Conservation (phyloP, 2,888 invertebrate genomes). For the Watsonalla binaria region DNA sequence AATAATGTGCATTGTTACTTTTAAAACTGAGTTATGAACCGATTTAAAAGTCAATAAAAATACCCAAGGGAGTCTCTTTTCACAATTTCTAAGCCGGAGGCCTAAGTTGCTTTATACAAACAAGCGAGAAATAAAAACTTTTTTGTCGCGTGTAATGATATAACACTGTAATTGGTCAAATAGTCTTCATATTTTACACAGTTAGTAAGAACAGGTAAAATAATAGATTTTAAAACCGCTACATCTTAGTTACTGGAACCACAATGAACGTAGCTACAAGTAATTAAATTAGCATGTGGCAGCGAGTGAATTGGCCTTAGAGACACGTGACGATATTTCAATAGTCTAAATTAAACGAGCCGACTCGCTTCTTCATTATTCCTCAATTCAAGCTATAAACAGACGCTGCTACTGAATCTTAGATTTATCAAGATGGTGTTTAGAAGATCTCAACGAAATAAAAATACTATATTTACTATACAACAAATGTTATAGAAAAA, state of each 20-base stretch:
- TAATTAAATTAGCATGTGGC: conserved; percentile 37
- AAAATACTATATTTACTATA: no score
- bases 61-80: no score
- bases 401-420: background rate
- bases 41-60: no score
- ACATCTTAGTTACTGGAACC: background rate
- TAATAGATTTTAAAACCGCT: conserved; percentile 12
- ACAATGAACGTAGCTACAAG: conserved; percentile 21
- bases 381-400: background rate
- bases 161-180: no score
- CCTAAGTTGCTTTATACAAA: no score
- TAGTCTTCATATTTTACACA: background rate
- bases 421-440: background rate
- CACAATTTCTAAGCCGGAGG: no score
- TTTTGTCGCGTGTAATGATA: no score
- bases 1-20: no score
- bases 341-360: conserved; percentile 13
- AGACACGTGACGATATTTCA: conserved; percentile 30
- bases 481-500: no score
- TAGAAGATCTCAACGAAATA: background rate
- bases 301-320: conserved; percentile 23
- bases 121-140: no score
- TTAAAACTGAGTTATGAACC: no score
- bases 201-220: background rate
- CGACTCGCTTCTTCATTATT: conserved; percentile 4